Evolutionary conservation across 2,888 invertebrate genomes (phyloP).

Genomic region (Eupithecia pulchellata): DNA sequence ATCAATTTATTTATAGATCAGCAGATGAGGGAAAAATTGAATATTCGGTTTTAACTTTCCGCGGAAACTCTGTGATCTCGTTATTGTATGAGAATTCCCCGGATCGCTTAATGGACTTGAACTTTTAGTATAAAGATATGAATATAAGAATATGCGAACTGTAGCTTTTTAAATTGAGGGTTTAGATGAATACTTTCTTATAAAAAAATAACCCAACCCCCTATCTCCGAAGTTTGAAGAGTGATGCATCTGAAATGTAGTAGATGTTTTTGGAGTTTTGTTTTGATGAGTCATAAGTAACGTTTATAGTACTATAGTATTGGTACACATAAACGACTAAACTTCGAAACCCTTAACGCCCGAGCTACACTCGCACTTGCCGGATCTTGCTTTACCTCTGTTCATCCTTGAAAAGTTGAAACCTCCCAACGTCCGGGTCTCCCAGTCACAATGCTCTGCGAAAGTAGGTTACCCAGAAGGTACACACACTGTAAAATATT

Average conservation of each 20-base stretch:
- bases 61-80: background rate
- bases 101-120: background rate
- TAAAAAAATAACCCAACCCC: no score
- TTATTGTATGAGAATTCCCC: background rate
- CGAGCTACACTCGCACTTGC: no score
- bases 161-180: background rate
- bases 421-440: background rate
- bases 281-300: no score
- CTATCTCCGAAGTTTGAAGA: no score
- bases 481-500: conserved; percentile 26
- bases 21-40: background rate
- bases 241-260: no score
- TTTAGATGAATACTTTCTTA: no score
- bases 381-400: background rate
- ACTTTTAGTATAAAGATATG: background rate
- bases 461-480: conserved; percentile 22
- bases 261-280: no score
- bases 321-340: no score
- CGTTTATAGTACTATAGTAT: no score
- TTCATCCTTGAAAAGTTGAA: background rate
- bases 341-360: no score
- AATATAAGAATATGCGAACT: background rate
- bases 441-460: background rate
- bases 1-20: background rate
- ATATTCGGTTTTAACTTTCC: background rate